Base-by-base conservation (phyloP, 1,140 invertebrate species). In the Drosophila nigrodunni region DNA sequence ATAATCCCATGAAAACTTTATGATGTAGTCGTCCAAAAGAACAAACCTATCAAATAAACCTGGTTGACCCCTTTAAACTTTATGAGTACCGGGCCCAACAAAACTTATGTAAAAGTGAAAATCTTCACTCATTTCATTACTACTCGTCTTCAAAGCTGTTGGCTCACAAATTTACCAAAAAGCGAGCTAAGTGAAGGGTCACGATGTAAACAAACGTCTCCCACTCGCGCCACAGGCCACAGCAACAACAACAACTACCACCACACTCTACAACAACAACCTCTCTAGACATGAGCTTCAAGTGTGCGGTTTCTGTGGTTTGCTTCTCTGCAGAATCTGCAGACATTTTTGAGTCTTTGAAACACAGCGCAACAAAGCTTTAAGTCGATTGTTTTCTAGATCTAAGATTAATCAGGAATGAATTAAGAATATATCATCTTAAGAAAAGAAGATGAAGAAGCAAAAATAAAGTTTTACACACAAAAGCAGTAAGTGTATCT, bases 121-220 rank as follows among this genome's bases (percentile, higher is more conserved):
- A 74, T 37, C 71, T 52, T 13, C 0, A 37, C 61, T 50, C 65
- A 13, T 30, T 10, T 34, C 65, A 13, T 30, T 10, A 11, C 10
- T 9, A 52, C 3, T 13, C n/a, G 41, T n/a, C 41, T 43, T 43
- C 5, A 13, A 21, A 21, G 18, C 18, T 21, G 18, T 41, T 30
- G 9, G 47, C 3, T n/a, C 47, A 35, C 30, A 54, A 30, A 13
- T 15, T 2, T 43, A 13, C 9, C 25, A 30, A 30, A 37, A 74
- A 21, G 52, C 15, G 35, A 11, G 49, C 50, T 44, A 70, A 74
- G 72, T 74, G 72, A 74, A 74, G 67, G 72, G 72, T 74, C 72
- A 74, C 72, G 72, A 70, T 62, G 39, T 46, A 43, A 74, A 47
- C 21, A 2, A 21, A 57, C 25, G 41, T 46, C 71, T 61, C 71